Conservation (phyloP, 2,113 vertebrate genomes). For the Gnathonemus longibarbis region DNA sequence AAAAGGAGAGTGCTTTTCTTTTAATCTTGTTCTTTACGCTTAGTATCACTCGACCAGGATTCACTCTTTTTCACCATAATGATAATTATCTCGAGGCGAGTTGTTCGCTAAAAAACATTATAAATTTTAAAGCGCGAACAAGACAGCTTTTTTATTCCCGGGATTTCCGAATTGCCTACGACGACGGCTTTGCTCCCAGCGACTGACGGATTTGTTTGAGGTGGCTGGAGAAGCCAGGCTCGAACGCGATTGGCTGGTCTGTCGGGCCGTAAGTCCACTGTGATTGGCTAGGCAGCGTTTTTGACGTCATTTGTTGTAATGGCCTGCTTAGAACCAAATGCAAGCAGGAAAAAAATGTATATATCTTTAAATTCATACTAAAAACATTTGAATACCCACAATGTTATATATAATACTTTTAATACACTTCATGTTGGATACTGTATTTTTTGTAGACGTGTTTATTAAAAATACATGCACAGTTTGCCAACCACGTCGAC, state of each 20-base stretch:
- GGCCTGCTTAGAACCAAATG: slow-evolving; percentile 21
- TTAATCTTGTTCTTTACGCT: not conserved
- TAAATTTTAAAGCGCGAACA: not conserved
- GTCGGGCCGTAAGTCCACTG: slow-evolving; percentile 15
- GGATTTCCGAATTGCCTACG: not conserved
- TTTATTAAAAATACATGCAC: not conserved
- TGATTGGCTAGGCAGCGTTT: slow-evolving; percentile 42
- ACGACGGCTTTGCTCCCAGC: not conserved
- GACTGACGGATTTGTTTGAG: not conserved
- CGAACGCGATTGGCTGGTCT: slow-evolving; percentile 33
- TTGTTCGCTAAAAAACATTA: not conserved
- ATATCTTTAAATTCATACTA: not conserved
- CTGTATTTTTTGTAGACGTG: not conserved
- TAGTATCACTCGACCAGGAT: not conserved
- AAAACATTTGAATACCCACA: not conserved
- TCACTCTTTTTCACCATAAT: not conserved
- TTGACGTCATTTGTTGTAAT: slow-evolving; percentile 57
- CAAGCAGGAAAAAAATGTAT: not conserved
- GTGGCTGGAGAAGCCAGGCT: slow-evolving; percentile 18
- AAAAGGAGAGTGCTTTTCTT: not conserved
- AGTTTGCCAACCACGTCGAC: not conserved
- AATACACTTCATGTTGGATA: not conserved
- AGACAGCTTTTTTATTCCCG: not conserved
- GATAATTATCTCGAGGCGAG: not conserved
- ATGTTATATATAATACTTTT: not conserved